Conservation (phyloP, 1,140 invertebrate genomes). For the Vollenhovia emeryi region DNA sequence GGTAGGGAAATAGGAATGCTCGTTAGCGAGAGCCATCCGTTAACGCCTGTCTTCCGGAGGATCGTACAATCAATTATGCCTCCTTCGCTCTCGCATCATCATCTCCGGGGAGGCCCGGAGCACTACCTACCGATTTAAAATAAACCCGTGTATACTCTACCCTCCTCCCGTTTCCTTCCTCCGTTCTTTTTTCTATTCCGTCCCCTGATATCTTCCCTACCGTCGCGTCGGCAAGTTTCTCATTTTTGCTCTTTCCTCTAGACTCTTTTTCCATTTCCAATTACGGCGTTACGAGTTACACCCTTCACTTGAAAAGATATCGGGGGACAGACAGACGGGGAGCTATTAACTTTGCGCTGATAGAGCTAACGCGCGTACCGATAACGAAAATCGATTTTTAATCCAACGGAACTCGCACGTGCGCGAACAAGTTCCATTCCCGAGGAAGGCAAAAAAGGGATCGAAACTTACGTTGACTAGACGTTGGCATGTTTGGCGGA, state of each 20-base stretch:
- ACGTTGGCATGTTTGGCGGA: not conserved
- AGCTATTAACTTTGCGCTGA: not conserved
- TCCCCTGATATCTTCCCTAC: not conserved
- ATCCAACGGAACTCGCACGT: not conserved
- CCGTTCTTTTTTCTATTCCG: constrained; percentile 9
- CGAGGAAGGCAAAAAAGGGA: not conserved
- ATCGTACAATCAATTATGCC: constrained; percentile 85
- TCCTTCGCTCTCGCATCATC: constrained; percentile 83
- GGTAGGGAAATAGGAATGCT: constrained; percentile 83
- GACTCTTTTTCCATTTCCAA: not conserved
- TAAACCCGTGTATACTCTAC: constrained; percentile 75
- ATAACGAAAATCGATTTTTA: not conserved
- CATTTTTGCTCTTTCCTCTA: constrained; percentile 6
- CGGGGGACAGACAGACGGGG: not conserved
- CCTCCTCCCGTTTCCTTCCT: constrained; percentile 39
- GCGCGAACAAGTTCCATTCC: not conserved
- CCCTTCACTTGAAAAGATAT: not conserved
- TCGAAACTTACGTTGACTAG: not conserved
- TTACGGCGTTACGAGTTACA: not conserved
- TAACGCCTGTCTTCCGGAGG: constrained; percentile 84
- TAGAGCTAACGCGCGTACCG: not conserved
- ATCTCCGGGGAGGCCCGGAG: constrained; percentile 82
- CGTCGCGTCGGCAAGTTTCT: not conserved
- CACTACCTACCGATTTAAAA: constrained; percentile 85
- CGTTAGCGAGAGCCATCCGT: constrained; percentile 85